Conservation (phyloP, 2,113 vertebrate genomes). For the Macaca nemestrina region DNA sequence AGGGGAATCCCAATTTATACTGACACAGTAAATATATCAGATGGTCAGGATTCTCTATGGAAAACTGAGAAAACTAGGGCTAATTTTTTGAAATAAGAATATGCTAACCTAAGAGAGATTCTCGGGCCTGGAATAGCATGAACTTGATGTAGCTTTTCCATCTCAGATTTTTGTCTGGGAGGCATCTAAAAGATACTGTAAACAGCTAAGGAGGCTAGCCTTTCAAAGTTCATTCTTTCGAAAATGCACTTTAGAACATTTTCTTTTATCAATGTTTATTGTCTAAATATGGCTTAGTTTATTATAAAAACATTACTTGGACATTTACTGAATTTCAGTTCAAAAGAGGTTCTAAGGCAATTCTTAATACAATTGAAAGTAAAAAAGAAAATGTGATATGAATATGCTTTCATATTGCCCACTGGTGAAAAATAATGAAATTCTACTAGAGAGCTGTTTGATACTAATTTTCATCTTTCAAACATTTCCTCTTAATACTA, state of each 20-base stretch:
- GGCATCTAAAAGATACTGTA: constrained; percentile 40
- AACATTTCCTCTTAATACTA: constrained; percentile 87
- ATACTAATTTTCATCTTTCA: constrained; percentile 87
- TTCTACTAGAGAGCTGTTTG: constrained; percentile 88
- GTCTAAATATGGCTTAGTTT: constrained; percentile 80
- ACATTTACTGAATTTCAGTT: constrained; percentile 78
- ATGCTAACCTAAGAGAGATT: background rate
- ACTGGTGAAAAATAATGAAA: constrained; percentile 84
- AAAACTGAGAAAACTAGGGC: background rate
- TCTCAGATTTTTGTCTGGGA: constrained; percentile 46
- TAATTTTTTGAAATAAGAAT: constrained; percentile 10
- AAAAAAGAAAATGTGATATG: constrained; percentile 90
- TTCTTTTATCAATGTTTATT: constrained; percentile 45
- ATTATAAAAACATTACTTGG: constrained; percentile 77
- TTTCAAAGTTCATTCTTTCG: constrained; percentile 53
- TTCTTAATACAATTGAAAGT: constrained; percentile 87
- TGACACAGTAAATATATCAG: background rate
- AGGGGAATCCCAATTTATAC: constrained; percentile 6
- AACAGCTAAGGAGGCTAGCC: constrained; percentile 38
- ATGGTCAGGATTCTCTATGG: background rate
- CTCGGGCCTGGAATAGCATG: background rate
- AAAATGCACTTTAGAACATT: constrained; percentile 62
- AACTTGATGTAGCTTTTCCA: constrained; percentile 42
- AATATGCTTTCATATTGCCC: constrained; percentile 82
- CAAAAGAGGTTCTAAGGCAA: constrained; percentile 87